These are phyloP conservation scores for Muscicapa striata DNA, from an alignment of 2,797 vertebrate species.

Conservation along the genomic window DNA sequence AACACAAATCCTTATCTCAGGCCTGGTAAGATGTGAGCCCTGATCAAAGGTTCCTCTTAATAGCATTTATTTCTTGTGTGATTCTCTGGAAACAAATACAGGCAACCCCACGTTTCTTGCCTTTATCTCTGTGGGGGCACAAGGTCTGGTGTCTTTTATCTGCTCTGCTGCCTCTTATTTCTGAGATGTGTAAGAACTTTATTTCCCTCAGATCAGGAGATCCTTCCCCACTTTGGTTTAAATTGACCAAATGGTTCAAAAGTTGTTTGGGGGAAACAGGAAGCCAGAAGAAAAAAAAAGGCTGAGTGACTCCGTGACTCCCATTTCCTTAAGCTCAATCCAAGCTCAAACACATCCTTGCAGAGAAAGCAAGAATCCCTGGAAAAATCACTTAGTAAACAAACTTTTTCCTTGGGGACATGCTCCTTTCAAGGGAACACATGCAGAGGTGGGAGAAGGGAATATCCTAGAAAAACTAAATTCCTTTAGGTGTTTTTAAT, in stretches of 20 bases:
- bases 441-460: background rate
- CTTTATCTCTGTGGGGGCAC: slow-evolving; percentile 38
- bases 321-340: slow-evolving; percentile 35
- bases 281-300: slow-evolving; percentile 22
- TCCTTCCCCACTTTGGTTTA: background rate
- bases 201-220: background rate
- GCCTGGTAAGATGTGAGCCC: background rate
- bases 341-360: background rate
- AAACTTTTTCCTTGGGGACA: background rate
- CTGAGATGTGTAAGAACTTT: background rate
- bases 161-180: background rate
- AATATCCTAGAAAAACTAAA: slow-evolving; percentile 3
- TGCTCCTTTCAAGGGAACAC: background rate
- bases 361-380: background rate
- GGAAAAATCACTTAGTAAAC: background rate
- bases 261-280: slow-evolving; percentile 45
- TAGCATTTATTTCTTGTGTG: background rate
- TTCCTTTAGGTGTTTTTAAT: background rate
- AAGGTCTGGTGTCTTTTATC: slow-evolving; percentile 34
- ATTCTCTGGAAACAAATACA: slow-evolving; percentile 14
- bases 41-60: slow-evolving; percentile 40
- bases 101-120: background rate
- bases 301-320: slow-evolving; percentile 1
- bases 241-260: slow-evolving; percentile 23
- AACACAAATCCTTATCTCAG: slow-evolving; percentile 20